phyloP scores from a whole-genome alignment of 2,888 invertebrate genomes.

The Microctonus hyperodae region DNA sequence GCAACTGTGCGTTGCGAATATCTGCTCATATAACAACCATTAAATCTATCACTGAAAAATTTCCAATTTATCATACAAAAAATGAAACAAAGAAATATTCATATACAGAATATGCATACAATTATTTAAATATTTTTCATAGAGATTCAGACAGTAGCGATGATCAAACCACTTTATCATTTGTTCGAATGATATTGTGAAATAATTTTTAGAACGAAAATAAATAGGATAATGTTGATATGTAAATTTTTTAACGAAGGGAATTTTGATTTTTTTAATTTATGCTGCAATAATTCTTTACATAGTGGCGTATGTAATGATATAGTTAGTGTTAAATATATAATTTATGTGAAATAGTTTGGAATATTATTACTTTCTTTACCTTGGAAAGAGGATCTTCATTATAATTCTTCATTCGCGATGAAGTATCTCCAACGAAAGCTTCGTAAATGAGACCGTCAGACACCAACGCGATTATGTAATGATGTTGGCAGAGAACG shows the following conservation, averaged over 20 bases:
- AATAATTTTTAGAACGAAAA: slow-evolving; percentile 35
- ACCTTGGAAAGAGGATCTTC: slow-evolving; percentile 49
- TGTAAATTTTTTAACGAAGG: too few relatives aligned
- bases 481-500: slow-evolving; percentile 4
- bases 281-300: too few relatives aligned
- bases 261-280: too few relatives aligned
- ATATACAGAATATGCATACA: background rate
- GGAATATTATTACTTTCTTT: too few relatives aligned
- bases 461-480: slow-evolving; percentile 29
- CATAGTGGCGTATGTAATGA: too few relatives aligned
- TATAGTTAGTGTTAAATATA: too few relatives aligned
- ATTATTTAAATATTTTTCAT: background rate
- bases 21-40: slow-evolving; percentile 22
- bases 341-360: too few relatives aligned
- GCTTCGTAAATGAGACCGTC: slow-evolving; percentile 53
- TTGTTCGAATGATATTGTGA: slow-evolving; percentile 16
- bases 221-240: too few relatives aligned
- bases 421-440: slow-evolving; percentile 54
- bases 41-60: slow-evolving; percentile 22
- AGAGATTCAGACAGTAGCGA: background rate
- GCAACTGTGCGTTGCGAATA: slow-evolving; percentile 10
- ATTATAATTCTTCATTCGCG: slow-evolving; percentile 60
- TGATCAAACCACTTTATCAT: background rate
- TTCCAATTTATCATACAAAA: slow-evolving; percentile 17
- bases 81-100: slow-evolving; percentile 26